Evolutionary conservation across 2,797 vertebrate species (phyloP).

Genomic region (Siniperca undulata): DNA sequence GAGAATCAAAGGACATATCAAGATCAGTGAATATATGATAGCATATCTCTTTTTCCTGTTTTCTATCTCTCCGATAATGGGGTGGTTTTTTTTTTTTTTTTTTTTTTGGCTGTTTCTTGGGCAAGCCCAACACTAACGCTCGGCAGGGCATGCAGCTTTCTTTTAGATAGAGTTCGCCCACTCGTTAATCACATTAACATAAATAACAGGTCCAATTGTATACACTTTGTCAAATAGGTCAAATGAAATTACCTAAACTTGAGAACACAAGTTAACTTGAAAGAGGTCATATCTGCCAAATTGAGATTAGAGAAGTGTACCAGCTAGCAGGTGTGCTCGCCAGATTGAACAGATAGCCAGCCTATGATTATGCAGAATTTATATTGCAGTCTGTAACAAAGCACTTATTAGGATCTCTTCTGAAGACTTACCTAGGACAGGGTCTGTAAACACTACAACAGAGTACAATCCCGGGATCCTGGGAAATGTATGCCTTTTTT

Average conservation of each 20-base stretch:
- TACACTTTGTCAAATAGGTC: constrained; percentile 75
- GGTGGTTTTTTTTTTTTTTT: constrained; percentile 18
- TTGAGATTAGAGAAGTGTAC: constrained; percentile 85
- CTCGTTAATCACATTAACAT: constrained; percentile 58
- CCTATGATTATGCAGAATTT: constrained; percentile 82
- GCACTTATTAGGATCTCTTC: constrained; percentile 81
- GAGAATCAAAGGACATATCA: constrained; percentile 84
- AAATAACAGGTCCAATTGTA: constrained; percentile 70
- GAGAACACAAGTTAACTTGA: constrained; percentile 76
- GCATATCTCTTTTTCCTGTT: constrained; percentile 73
- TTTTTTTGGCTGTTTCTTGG: constrained; percentile 58
- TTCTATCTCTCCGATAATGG: constrained; percentile 60
- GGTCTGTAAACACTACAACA: constrained; percentile 80
- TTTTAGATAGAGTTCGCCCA: constrained; percentile 64
- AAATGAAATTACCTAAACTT: constrained; percentile 79
- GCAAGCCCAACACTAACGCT: constrained; percentile 73
- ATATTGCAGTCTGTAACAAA: constrained; percentile 80
- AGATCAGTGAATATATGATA: constrained; percentile 80
- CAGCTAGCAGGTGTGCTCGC: constrained; percentile 79
- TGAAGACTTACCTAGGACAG: constrained; percentile 72
- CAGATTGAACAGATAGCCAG: constrained; percentile 79
- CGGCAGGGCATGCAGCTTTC: constrained; percentile 70
- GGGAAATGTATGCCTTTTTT: constrained; percentile 79
- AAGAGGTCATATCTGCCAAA: constrained; percentile 86
- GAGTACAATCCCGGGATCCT: constrained; percentile 68